phyloP scores from a whole-genome alignment of 2,113 vertebrate species.

The Mormyrus lacerda region DNA sequence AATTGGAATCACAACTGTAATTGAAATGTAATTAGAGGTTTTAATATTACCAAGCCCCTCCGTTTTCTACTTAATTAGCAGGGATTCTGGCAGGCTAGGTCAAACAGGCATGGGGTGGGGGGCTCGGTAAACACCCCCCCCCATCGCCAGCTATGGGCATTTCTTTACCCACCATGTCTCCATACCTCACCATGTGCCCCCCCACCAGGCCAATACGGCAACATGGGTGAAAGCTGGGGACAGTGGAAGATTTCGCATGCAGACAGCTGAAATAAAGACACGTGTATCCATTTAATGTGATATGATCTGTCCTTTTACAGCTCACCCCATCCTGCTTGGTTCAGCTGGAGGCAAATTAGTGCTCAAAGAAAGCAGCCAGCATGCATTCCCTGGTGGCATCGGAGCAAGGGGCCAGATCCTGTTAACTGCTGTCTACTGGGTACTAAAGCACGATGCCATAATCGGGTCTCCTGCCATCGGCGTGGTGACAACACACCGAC shows the following conservation, averaged over 20 bases:
- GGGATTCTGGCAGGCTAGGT: not conserved
- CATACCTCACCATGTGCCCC: not conserved
- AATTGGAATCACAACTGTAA: not conserved
- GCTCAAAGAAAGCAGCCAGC: not conserved
- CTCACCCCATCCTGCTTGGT: not conserved
- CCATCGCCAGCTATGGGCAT: not conserved
- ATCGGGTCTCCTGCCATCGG: not conserved
- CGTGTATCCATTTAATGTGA: not conserved
- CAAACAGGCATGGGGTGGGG: too few species aligned
- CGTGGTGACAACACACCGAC: not conserved
- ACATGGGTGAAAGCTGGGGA: not conserved
- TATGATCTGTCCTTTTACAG: not conserved
- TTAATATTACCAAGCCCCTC: not conserved
- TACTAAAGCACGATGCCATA: not conserved
- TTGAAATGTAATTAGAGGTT: conserved; percentile 7
- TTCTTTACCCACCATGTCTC: not conserved
- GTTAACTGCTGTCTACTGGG: not conserved
- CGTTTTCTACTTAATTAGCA: conserved; percentile 1
- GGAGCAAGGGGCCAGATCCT: not conserved
- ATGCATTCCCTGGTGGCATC: not conserved
- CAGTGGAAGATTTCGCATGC: not conserved
- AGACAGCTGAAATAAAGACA: not conserved
- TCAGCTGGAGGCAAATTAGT: not conserved
- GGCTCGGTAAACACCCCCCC: not conserved
- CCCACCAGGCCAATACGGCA: not conserved